Evolutionary conservation across 1,140 invertebrate species (phyloP), one percentile per base, ranked within the genome.

Genomic region (Acromyrmex echinatior): DNA sequence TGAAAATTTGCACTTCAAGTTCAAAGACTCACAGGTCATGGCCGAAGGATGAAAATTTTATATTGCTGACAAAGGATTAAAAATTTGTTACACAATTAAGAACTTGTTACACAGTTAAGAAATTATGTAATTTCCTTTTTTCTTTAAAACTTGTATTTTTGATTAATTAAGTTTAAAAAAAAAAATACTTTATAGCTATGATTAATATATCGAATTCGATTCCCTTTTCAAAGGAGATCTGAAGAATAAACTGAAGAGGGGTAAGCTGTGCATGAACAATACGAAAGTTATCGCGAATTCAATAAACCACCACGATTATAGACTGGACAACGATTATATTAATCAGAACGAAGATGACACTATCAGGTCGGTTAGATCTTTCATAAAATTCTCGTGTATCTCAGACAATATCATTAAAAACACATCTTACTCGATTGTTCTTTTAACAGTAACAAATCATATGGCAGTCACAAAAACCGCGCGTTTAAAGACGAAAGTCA

Each of bases 401-500:
- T 77, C 9, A 39, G 3, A 18, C 18, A 31, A 51, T 58, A 28
- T 16, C 0, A 18, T 35, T 16, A 56, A 62, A 39, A 14, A 10
- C 16, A 28, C 16, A 16, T 0, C 49, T 68, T 25, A 58, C 53
- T 49, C 31, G 16, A 73, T 51, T 71, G 3, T 90, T 74, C 70
- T 35, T 87, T 85, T 90, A 90, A 88, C 90, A 99, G 98, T 96
- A 98, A 98, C 95, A 98, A 98, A 96, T 99, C 98, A 62, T 98
- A 98, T 93, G 98, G 98, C 86, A 98, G 98, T 95, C 98, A 98
- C 95, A 98, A 98, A 95, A 97, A 98, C 94, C 97, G 98, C 89
- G 97, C 97, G 76, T 98, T 97, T 93, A 98, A 98, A 96, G 97
- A 98, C 91, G 97, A 98, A 94, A 98, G 98, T 95, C 98, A 98